Percentiles rank a stretch among this genome's conserved stretches.
These are phyloP conservation scores for Platycercus adscitus DNA, from an alignment of 2,113 vertebrate species.

Conservation along the genomic window DNA sequence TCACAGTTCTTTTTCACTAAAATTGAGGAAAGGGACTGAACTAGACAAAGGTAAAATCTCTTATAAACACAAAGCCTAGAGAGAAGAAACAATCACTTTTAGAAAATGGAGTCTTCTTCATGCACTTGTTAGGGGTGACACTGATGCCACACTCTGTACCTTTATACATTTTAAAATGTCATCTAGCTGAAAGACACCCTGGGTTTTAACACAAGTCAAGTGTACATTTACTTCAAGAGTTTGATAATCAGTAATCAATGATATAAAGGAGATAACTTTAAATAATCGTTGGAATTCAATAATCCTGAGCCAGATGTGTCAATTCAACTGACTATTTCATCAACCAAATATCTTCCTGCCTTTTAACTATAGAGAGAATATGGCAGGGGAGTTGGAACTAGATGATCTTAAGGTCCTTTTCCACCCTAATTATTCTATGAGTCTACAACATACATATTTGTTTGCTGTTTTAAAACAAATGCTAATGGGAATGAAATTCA, in stretches of 20 bases:
- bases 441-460: not conserved
- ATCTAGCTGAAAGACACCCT: not conserved
- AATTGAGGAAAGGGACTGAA: not conserved
- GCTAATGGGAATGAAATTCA: not conserved
- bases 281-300: not conserved
- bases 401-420: too few relatives aligned
- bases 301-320: not conserved
- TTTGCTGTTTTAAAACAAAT: not conserved
- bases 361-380: not conserved
- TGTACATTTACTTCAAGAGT: not conserved
- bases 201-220: not conserved
- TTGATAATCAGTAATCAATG: not conserved
- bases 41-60: not conserved
- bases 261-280: not conserved
- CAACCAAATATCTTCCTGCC: not conserved
- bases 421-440: too few relatives aligned
- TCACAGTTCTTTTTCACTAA: not conserved
- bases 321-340: not conserved
- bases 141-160: not conserved
- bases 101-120: not conserved
- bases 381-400: too few relatives aligned
- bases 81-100: not conserved
- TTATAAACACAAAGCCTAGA: not conserved
- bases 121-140: not conserved
- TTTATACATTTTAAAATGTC: not conserved